These are phyloP conservation scores for Anthrax anthrax DNA, from an alignment of 2,888 invertebrate genomes.

Conservation along the genomic window DNA sequence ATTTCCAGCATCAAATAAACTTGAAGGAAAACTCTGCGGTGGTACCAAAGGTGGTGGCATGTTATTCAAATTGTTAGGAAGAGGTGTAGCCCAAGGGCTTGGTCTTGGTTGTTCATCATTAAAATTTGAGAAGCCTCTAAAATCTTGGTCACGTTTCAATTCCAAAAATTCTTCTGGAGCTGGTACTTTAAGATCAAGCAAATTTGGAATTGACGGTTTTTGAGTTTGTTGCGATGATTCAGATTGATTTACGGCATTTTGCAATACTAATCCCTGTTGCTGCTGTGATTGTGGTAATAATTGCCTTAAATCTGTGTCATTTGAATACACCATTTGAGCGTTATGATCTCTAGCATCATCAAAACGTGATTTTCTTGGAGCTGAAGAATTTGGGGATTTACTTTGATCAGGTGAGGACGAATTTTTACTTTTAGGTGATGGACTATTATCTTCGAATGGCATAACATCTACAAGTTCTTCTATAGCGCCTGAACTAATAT, in stretches of 20 bases:
- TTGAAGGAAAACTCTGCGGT: background rate
- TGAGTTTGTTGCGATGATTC: conserved; percentile 10
- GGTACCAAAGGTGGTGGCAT: conserved; percentile 1
- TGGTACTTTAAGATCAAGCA: conserved; percentile 24
- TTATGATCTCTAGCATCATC: conserved; percentile 29
- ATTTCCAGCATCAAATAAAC: background rate
- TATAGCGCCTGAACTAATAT: conserved; percentile 65
- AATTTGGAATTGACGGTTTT: conserved; percentile 26
- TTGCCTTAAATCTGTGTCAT: conserved; percentile 9
- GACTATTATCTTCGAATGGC: conserved; percentile 44
- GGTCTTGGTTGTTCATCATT: conserved; percentile 10
- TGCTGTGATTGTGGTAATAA: background rate
- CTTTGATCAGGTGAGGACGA: conserved; percentile 19
- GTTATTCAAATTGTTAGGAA: conserved; percentile 9
- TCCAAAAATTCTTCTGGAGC: conserved; percentile 15
- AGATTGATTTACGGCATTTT: background rate
- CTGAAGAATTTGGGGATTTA: conserved; percentile 20
- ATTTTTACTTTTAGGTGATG: conserved; percentile 19
- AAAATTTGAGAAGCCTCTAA: conserved; percentile 7
- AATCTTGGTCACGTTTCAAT: conserved; percentile 9
- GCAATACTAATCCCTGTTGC: background rate
- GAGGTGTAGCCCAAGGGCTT: conserved; percentile 12
- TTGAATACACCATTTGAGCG: conserved; percentile 24
- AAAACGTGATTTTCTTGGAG: conserved; percentile 27
- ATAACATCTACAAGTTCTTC: conserved; percentile 67